Percentiles rank a stretch among this genome's conserved stretches.
These are phyloP conservation scores for Venustaconcha ellipsiformis DNA, from an alignment of 1,140 invertebrate species.

Conservation along the genomic window DNA sequence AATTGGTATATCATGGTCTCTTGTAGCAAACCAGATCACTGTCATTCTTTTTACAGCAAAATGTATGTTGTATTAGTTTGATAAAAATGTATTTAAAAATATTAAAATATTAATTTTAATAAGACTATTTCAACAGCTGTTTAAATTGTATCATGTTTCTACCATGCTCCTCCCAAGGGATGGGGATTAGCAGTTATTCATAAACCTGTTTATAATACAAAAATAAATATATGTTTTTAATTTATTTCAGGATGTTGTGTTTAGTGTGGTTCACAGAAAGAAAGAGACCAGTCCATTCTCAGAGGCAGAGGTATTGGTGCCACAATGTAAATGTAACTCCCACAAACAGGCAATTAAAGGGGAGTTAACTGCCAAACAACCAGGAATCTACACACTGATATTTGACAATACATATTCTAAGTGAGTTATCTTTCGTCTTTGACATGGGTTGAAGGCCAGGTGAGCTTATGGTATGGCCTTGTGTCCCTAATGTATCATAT, in stretches of 20 bases:
- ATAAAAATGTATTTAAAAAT: too few species aligned
- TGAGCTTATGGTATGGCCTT: too few species aligned
- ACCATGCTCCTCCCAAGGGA: background rate
- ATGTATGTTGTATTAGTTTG: too few species aligned
- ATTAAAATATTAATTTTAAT: background rate
- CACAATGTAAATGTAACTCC: constrained; percentile 62
- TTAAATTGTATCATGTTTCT: background rate
- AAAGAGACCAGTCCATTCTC: constrained; percentile 28
- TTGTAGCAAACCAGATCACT: too few species aligned
- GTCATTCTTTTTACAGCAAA: too few species aligned
- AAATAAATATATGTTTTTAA: background rate
- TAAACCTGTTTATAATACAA: background rate
- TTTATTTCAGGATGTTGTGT: constrained; percentile 59
- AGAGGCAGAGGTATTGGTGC: constrained; percentile 51
- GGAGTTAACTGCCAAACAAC: constrained; percentile 57
- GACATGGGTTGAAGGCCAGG: background rate
- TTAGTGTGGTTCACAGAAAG: constrained; percentile 54
- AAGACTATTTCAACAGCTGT: background rate
- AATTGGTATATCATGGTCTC: too few species aligned
- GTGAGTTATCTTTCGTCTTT: constrained; percentile 37
- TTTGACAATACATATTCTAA: constrained; percentile 67
- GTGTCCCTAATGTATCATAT: too few species aligned
- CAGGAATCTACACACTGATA: constrained; percentile 64
- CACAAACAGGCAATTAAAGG: constrained; percentile 61
- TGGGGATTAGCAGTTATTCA: background rate